Percentiles rank a stretch among this genome's conserved stretches.
Conservation (phyloP, 2,113 vertebrate genomes). For the Prunella himalayana region DNA sequence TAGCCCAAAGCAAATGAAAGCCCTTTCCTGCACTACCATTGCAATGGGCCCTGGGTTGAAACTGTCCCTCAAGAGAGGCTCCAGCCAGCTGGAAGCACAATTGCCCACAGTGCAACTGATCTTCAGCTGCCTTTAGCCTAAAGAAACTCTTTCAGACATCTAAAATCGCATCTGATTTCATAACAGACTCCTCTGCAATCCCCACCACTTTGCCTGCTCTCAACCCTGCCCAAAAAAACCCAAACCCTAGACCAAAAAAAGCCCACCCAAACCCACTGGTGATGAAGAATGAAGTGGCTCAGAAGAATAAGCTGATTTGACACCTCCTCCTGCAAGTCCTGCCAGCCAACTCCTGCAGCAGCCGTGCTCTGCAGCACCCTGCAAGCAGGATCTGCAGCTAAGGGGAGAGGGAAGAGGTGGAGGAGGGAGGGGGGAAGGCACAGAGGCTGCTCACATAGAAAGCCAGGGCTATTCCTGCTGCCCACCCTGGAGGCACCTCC, state of each 20-base stretch:
- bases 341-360: not conserved
- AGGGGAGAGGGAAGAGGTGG: not conserved
- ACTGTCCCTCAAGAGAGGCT: not conserved
- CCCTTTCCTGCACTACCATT: not conserved
- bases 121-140: not conserved
- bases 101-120: not conserved
- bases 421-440: not conserved
- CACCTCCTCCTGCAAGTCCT: not conserved
- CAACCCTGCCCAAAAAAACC: not conserved
- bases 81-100: not conserved
- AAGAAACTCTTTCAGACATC: not conserved
- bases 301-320: not conserved
- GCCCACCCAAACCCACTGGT: not conserved
- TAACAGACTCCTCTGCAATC: not conserved
- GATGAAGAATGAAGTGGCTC: not conserved
- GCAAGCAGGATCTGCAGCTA: not conserved
- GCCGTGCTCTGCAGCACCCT: not conserved
- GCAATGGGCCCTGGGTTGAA: not conserved
- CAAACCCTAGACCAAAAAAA: not conserved
- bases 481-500: not conserved
- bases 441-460: not conserved
- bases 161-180: not conserved
- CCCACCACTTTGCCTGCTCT: not conserved
- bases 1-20: not conserved
- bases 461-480: not conserved